Evolutionary conservation across 2,113 vertebrate genomes (phyloP), one percentile per base, ranked within the genome.

Genomic region (Hipposideros armiger): DNA sequence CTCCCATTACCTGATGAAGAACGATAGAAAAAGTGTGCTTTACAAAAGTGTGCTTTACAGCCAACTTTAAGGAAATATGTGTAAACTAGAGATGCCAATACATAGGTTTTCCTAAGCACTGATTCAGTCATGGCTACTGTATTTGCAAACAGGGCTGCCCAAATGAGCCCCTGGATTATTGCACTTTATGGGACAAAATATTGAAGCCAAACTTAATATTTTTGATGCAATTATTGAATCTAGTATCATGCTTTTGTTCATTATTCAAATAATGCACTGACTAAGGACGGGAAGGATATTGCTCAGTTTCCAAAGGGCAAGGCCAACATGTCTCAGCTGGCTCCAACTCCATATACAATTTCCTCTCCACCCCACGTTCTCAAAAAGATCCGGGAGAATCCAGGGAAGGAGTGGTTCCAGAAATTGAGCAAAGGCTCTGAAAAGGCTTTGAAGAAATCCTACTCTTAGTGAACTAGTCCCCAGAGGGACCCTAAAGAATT

Each of bases 111-210:
- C 89, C n/a, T n/a, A 93, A 82, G 76, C 3, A 22, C 3, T 36
- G n/a, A 77, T 17, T 91, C n/a, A 19, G 19, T 19, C 32, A 58
- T 74, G 58, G 32, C 11, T 36, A 26, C 52, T 86, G 42, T 62
- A 14, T 72, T 82, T 85, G 32, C 36, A 82, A 84, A 94, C 3
- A 74, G 14, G 1, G 32, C 11, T 87, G 19, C 90, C 11, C 32
- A 82, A 54, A 54, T 56, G 5, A 88, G 62, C 2, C 5, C 64
- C 9, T 36, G 42, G 60, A 36, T 87, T 91, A 56, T 19, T 96
- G 5, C 32, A 93, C 45, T 88, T 92, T 82, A 76, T 11, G 60
- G 94, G 32, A 86, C 9, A 54, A 87, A 87, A 83, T 50, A 58
- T 24, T 72, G 73, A 93, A 94, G 42, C 19, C 8, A 47, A n/a